Percentiles rank a stretch among this genome's conserved stretches.
phyloP scores from a whole-genome alignment of 2,888 invertebrate genomes.

The Amorpha juglandis region DNA sequence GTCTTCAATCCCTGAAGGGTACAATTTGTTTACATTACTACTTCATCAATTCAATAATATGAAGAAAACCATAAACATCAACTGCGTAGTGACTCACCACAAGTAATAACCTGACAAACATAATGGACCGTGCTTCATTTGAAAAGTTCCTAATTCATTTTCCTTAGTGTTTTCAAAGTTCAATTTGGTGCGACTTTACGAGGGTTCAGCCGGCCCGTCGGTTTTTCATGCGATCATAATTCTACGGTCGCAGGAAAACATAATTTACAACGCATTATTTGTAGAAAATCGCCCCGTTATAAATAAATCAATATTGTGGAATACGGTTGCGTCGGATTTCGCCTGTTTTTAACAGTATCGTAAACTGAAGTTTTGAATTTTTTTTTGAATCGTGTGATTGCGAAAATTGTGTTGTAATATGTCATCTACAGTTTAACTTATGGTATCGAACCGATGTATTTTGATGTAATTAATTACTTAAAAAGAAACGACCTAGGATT shows the following conservation, averaged over 20 bases:
- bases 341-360: not conserved
- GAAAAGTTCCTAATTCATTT: conserved; percentile 38
- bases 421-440: not conserved
- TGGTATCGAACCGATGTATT: not conserved
- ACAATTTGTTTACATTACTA: conserved; percentile 10
- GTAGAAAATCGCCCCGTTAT: conserved; percentile 1
- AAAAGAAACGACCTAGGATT: not conserved
- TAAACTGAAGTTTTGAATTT: not conserved
- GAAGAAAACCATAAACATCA: conserved; percentile 12
- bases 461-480: conserved; percentile 1
- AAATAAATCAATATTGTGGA: conserved; percentile 16
- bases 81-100: not conserved
- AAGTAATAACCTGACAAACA: conserved; percentile 23
- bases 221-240: conserved; percentile 27
- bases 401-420: not conserved
- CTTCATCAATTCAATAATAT: not conserved
- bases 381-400: not conserved
- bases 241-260: conserved; percentile 19
- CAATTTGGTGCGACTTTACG: conserved; percentile 34
- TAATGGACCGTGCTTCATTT: conserved; percentile 26
- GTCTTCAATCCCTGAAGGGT: not conserved
- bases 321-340: not conserved
- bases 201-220: not conserved
- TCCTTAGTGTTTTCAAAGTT: conserved; percentile 34
- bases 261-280: conserved; percentile 22